Conservation (phyloP, 2,113 vertebrate species). For the Globicephala melas region DNA sequence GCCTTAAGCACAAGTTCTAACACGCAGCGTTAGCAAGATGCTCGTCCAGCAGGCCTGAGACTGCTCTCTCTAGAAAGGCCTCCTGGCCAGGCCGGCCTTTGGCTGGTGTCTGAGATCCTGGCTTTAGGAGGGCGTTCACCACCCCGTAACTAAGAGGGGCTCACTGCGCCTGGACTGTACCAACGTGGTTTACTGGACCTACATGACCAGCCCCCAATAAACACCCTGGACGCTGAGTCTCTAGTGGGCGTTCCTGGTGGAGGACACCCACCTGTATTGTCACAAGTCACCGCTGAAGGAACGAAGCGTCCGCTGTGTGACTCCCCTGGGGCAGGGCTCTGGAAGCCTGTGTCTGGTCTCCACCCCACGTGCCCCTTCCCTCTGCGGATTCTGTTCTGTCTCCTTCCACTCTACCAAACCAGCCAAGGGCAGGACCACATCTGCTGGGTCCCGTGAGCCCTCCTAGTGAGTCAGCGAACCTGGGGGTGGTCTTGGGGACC, state of each 20-base stretch:
- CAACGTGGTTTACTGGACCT: rapidly evolving
- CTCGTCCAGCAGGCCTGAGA: neutral
- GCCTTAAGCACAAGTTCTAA: neutral
- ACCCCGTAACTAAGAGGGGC: no score
- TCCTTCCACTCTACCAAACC: no score
- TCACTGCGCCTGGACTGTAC: rapidly evolving
- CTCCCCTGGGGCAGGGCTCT: neutral
- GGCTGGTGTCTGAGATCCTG: neutral
- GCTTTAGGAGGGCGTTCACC: neutral
- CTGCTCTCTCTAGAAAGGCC: no score
- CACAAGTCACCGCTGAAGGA: neutral
- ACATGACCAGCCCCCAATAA: rapidly evolving
- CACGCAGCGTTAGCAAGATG: neutral
- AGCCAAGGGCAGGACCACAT: rapidly evolving
- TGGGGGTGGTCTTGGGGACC: neutral
- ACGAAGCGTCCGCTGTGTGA: neutral
- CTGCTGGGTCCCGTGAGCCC: rapidly evolving
- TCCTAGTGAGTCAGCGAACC: neutral
- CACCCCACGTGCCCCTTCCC: neutral
- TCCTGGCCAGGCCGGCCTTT: neutral
- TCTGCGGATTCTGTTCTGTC: rapidly evolving
- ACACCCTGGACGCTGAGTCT: neutral
- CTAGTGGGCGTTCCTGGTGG: neutral
- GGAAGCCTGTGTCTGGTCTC: neutral
- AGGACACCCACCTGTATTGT: no score